Evolutionary conservation across 2,113 vertebrate genomes (phyloP).

Genomic region (Bos taurus): DNA sequence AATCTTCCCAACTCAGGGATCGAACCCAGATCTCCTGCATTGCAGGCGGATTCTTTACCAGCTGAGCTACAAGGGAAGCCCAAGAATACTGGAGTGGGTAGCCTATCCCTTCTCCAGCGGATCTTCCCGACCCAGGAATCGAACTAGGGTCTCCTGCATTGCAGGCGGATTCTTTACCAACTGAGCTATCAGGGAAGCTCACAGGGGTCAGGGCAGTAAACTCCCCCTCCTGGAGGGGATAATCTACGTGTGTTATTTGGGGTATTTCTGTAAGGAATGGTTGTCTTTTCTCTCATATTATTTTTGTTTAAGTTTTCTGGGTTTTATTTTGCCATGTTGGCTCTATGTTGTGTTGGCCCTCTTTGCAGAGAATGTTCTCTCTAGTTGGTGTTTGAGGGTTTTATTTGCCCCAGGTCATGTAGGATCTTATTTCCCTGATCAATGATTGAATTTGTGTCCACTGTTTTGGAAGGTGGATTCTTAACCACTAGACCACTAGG

Average conservation of each 20-base stretch:
- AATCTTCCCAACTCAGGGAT: not conserved
- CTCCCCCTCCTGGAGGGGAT: too few species aligned
- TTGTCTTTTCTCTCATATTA: not conserved
- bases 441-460: not conserved
- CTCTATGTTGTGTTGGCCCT: not conserved
- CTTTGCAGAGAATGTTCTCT: not conserved
- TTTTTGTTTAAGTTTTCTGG: not conserved
- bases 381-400: not conserved
- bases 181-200: not conserved
- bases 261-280: not conserved
- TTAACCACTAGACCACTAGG: not conserved
- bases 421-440: not conserved
- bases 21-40: not conserved
- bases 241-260: not conserved
- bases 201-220: not conserved
- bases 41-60: not conserved
- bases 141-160: not conserved
- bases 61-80: not conserved
- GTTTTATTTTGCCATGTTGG: not conserved
- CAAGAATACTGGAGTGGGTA: not conserved
- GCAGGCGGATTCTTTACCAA: not conserved
- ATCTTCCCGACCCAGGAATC: not conserved
- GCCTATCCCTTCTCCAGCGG: not conserved
- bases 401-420: not conserved
- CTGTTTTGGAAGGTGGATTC: not conserved